A percentile compares a stretch with the other conserved stretches of the same genome.
Conservation (phyloP, 2,888 invertebrate species). For the Andricus quercusramuli region DNA sequence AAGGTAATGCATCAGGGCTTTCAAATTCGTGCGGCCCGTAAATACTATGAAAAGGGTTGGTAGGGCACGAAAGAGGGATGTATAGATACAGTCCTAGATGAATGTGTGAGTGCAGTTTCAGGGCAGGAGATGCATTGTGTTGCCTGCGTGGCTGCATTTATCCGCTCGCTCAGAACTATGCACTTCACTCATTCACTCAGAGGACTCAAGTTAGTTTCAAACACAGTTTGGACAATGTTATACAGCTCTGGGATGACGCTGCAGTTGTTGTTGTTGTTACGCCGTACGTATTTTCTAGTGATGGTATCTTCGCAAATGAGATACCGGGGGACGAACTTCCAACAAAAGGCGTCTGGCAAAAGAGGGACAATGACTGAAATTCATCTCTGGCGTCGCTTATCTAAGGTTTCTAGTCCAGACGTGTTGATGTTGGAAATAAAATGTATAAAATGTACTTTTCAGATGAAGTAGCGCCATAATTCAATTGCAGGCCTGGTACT, state of each 20-base stretch:
- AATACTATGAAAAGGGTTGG: constrained; percentile 30
- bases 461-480: too few relatives aligned
- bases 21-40: constrained; percentile 31
- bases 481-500: too few relatives aligned
- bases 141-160: constrained; percentile 1
- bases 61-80: background rate
- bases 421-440: background rate
- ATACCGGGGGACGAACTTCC: constrained; percentile 3
- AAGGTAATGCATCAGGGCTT: constrained; percentile 51
- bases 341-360: constrained; percentile 1
- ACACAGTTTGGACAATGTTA: constrained; percentile 50
- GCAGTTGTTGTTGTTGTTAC: constrained; percentile 28
- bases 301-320: constrained; percentile 35
- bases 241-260: constrained; percentile 21
- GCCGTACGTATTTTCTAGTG: constrained; percentile 11
- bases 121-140: constrained; percentile 27
- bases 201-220: constrained; percentile 56
- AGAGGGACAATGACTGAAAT: background rate
- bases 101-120: constrained; percentile 12
- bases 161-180: constrained; percentile 30
- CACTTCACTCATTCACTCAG: constrained; percentile 40
- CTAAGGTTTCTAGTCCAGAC: background rate
- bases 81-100: constrained; percentile 4
- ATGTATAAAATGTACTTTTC: too few relatives aligned
- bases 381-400: background rate